These are phyloP conservation scores for Globicephala melas DNA, from an alignment of 2,113 vertebrate genomes.

Conservation along the genomic window DNA sequence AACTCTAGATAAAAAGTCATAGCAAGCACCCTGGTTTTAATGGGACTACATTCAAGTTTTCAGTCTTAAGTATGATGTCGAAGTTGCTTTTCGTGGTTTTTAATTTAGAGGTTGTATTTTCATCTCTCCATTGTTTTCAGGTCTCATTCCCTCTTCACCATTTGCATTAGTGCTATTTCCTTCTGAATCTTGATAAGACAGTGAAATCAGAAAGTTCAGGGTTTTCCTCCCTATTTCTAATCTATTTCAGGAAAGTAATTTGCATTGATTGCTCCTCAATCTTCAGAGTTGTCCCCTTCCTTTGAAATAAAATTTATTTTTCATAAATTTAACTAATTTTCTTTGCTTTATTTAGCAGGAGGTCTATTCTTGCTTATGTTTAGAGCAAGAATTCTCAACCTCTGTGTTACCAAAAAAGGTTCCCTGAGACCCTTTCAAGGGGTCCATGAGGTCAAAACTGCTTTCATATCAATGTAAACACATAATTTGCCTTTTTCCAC, in stretches of 20 bases:
- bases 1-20: background rate
- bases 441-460: background rate
- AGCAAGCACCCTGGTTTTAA: background rate
- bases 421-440: background rate
- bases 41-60: background rate
- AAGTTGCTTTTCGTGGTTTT: background rate
- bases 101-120: background rate
- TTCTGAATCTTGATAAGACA: background rate
- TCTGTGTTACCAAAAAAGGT: background rate
- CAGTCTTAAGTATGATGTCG: background rate
- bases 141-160: background rate
- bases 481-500: background rate
- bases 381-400: background rate
- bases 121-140: background rate
- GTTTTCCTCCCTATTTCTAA: background rate
- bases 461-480: background rate
- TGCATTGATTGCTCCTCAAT: background rate
- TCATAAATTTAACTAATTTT: background rate
- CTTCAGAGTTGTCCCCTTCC: background rate
- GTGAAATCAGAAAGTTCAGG: background rate
- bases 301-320: conserved; percentile 18
- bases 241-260: conserved; percentile 8
- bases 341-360: conserved; percentile 21
- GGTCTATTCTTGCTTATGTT: background rate
- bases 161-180: background rate